Evolutionary conservation across 1,140 invertebrate genomes (phyloP).

Genomic region (Atta texana): DNA sequence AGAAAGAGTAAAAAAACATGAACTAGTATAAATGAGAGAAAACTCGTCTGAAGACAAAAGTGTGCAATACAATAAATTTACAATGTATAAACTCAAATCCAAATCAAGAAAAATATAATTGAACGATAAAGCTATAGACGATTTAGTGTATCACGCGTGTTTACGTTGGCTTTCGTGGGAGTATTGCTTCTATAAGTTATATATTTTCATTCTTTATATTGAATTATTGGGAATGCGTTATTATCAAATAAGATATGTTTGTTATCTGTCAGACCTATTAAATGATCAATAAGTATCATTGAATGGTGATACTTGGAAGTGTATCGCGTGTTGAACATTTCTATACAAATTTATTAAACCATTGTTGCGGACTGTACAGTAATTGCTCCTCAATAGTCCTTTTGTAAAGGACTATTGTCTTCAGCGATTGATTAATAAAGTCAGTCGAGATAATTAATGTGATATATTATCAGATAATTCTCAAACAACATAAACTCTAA

Average conservation of each 20-base stretch:
- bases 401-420: neutral
- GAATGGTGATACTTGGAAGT: neutral
- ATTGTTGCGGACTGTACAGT: too few relatives aligned
- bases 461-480: constrained; percentile 1
- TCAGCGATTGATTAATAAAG: neutral
- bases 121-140: neutral
- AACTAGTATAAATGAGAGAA: too few relatives aligned
- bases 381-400: neutral
- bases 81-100: too few relatives aligned
- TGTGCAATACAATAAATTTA: too few relatives aligned
- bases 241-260: constrained; percentile 5
- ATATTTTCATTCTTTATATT: neutral
- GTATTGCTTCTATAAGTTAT: neutral
- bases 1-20: too few relatives aligned
- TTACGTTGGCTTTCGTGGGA: neutral
- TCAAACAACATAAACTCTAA: too few relatives aligned
- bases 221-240: neutral
- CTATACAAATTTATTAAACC: neutral
- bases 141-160: neutral
- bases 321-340: neutral
- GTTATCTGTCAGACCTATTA: neutral
- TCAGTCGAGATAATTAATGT: neutral
- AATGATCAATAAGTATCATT: neutral
- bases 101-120: neutral
- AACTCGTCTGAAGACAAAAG: too few relatives aligned